Evolutionary conservation across 2,888 invertebrate genomes (phyloP), one percentile per base, ranked within the genome.

Genomic region (Alentia gelatinosa): DNA sequence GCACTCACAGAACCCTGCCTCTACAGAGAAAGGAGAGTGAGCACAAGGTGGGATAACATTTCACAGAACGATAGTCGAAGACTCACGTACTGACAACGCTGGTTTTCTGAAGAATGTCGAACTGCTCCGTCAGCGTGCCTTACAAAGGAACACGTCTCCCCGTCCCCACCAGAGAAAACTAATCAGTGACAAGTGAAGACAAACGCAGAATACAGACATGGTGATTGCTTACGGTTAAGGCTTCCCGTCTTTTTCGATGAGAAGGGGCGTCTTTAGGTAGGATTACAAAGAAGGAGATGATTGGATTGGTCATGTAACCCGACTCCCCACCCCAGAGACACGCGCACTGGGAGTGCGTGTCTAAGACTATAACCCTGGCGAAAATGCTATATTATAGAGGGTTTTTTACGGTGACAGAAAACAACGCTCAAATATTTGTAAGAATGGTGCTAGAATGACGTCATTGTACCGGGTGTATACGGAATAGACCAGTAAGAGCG

Each of bases 121-220:
- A 12, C 56, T 56, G 56, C 68, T 68, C 68, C 68, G 5, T 19
- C 68, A 19, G 26, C 30, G 68, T 26, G 68, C 30, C 12, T 26
- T 68, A 68, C 68, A 68, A 68, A 68, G 68, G 68, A 26, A 68
- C n/a, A 68, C 26, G 68, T 19, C n/a, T n/a, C n/a, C n/a, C n/a
- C n/a, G n/a, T n/a, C n/a, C n/a, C 68, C 12, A 15, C 68, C 30
- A 68, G 30, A 68, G 68, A 68, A 68, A 68, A 68, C 33, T 68
- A 68, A 68, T 68, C 68, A 68, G 68, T 68, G 68, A 30, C 68
- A 68, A 68, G 68, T 68, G 68, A 68, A 68, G 68, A 68, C 26
- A 30, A 26, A 30, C 30, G 26, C 30, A 68, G 68, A 26, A 68
- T 26, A 68, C 26, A 19, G 56, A 19, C 19, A 19, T 19, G 68